Evolutionary conservation across 2,113 vertebrate genomes (phyloP), one percentile per base, ranked within the genome.

Genomic region (Rhizomys pruinosus): DNA sequence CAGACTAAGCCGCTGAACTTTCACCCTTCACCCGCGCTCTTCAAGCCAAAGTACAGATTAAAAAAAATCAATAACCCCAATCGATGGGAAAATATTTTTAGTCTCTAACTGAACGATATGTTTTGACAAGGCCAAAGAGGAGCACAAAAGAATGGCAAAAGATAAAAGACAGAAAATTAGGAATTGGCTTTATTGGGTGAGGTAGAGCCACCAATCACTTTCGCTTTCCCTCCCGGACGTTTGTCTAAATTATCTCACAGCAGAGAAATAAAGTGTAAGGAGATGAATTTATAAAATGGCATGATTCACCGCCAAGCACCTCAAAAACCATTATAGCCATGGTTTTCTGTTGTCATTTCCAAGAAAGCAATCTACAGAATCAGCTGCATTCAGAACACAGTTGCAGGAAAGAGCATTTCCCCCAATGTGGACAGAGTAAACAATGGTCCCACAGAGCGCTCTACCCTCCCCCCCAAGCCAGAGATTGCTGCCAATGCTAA

Each of bases 51-150:
- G 98, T 98, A 98, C 98, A 98, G 98, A 98, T 98, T 98, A 97
- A 98, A 98, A 98, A 99, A 99, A 99, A 98, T 98, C 98, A 98
- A 99, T 99, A 98, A 96, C 97, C 94, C 97, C 97, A 98, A 99
- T 99, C 98, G 97, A 99, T 99, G 98, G 93, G 98, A 98, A 98
- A 98, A 98, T 98, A 98, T 98, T 98, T 98, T 98, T 98, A 97
- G 98, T 98, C 98, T 98, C 98, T 98, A 98, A 98, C 98, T 98
- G 98, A 98, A 98, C 98, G 98, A 98, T 98, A 98, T 98, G 98
- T 98, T 98, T 98, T 98, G 98, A 98, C 98, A 98, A 97, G 98
- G 98, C 98, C 98, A 98, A 98, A 98, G 97, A 98, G 98, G 97
- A 97, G 85, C 98, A 97, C 96, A 95, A 98, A 98, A 98, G 98